phyloP scores from a whole-genome alignment of 2,888 invertebrate genomes.

The Ichneumoninae sp. region DNA sequence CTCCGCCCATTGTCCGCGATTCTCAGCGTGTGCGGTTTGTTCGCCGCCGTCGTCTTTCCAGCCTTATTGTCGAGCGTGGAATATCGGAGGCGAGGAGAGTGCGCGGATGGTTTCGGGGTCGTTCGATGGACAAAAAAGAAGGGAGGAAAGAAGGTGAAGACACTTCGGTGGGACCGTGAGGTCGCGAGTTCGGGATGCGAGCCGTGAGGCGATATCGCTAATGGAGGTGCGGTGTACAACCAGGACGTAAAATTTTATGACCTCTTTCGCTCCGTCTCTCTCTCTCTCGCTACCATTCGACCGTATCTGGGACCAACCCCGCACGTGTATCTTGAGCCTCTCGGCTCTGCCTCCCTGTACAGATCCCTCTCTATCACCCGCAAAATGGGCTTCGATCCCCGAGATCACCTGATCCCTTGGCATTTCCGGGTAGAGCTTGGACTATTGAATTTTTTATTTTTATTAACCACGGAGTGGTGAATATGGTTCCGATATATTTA shows the following conservation, averaged over 20 bases:
- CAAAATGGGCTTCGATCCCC: constrained; percentile 62
- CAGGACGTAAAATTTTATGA: constrained; percentile 79
- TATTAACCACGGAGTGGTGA: background rate
- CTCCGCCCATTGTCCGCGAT: constrained; percentile 44
- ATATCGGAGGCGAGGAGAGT: constrained; percentile 40
- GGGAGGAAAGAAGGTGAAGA: background rate
- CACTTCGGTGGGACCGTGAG: constrained; percentile 42
- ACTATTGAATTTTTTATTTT: constrained; percentile 46
- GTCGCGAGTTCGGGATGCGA: constrained; percentile 65
- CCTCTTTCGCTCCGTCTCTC: constrained; percentile 30
- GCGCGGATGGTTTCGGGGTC: constrained; percentile 30
- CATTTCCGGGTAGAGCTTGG: constrained; percentile 36
- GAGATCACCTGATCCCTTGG: constrained; percentile 56
- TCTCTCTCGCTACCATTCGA: constrained; percentile 45
- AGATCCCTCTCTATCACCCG: constrained; percentile 56
- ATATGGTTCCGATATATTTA: background rate
- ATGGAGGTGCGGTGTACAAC: constrained; percentile 80
- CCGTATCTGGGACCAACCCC: constrained; percentile 12
- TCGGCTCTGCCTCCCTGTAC: constrained; percentile 35
- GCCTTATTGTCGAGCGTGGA: constrained; percentile 41
- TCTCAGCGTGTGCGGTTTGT: constrained; percentile 33
- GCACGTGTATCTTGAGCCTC: constrained; percentile 44
- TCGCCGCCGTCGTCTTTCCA: constrained; percentile 34
- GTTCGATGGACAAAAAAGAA: constrained; percentile 27
- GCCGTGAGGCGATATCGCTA: constrained; percentile 74